These are phyloP conservation scores for Oscheius sp. DNA, from an alignment of 2,888 invertebrate genomes.

Conservation along the genomic window DNA sequence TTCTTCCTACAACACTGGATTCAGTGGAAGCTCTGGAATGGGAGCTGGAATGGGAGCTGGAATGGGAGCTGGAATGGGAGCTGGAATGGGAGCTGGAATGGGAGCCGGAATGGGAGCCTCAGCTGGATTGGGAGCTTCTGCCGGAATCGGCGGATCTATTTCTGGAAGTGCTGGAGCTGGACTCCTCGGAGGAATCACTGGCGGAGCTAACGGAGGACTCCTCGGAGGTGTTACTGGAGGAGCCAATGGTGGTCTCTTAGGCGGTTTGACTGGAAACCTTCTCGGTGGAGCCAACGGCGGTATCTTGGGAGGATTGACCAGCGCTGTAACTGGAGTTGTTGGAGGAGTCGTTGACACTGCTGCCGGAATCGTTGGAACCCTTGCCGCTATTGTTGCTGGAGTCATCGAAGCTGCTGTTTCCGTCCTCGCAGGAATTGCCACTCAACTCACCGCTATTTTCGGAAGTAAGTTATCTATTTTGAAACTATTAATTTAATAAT, in stretches of 20 bases:
- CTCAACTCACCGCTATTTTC: background rate
- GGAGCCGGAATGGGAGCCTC: background rate
- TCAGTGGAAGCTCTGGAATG: background rate
- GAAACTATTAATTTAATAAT: background rate
- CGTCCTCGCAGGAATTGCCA: background rate
- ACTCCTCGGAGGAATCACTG: background rate
- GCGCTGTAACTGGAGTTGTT: background rate
- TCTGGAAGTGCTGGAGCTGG: background rate
- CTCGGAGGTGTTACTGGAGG: conserved; percentile 6
- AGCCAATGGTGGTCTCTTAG: conserved; percentile 10
- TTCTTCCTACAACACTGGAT: background rate
- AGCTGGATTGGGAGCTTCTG: no score
- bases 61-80: background rate
- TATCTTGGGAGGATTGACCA: background rate
- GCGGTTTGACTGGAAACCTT: background rate
- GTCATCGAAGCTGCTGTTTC: conserved; percentile 6
- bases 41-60: background rate
- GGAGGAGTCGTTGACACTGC: background rate
- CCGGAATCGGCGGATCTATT: background rate
- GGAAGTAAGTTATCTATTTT: background rate
- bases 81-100: background rate
- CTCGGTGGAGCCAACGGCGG: background rate
- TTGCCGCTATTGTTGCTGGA: background rate
- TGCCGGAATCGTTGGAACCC: background rate
- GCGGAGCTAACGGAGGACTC: background rate